phyloP scores from a whole-genome alignment of 1,140 invertebrate species.

The Melitaea cinxia region DNA sequence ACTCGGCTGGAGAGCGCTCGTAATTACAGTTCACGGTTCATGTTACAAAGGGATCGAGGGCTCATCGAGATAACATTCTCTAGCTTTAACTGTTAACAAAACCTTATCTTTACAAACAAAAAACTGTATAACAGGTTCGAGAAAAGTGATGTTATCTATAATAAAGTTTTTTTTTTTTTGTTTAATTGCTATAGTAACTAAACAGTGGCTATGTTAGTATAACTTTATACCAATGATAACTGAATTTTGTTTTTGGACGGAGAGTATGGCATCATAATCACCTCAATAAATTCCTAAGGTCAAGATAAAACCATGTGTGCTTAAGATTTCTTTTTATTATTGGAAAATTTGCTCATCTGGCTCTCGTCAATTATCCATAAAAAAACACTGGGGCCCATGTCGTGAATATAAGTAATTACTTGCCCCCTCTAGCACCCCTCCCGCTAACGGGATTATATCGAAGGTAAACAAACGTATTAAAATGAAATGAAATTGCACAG shows the following conservation, averaged over 20 bases:
- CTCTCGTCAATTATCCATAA: background rate
- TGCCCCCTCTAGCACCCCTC: conserved; percentile 13
- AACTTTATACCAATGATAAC: too few relatives aligned
- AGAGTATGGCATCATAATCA: too few relatives aligned
- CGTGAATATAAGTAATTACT: conserved; percentile 40
- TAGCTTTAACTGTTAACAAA: background rate
- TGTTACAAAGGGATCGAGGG: conserved; percentile 5
- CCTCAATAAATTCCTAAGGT: too few relatives aligned
- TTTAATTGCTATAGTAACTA: too few relatives aligned
- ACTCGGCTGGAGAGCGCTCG: background rate
- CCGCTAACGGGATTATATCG: conserved; percentile 64
- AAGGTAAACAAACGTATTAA: conserved; percentile 76
- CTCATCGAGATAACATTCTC: background rate
- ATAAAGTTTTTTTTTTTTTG: too few relatives aligned
- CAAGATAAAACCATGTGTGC: background rate
- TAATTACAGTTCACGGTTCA: conserved; percentile 3
- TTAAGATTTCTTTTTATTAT: background rate
- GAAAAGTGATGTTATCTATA: too few relatives aligned
- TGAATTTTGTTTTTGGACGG: too few relatives aligned
- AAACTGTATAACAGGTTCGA: too few relatives aligned
- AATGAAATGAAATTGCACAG: conserved; percentile 73
- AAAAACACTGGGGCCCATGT: conserved; percentile 20
- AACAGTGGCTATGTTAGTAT: too few relatives aligned
- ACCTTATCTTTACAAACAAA: too few relatives aligned
- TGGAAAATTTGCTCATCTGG: background rate